phyloP scores from a whole-genome alignment of 2,888 invertebrate species.

The Meteorus colon region DNA sequence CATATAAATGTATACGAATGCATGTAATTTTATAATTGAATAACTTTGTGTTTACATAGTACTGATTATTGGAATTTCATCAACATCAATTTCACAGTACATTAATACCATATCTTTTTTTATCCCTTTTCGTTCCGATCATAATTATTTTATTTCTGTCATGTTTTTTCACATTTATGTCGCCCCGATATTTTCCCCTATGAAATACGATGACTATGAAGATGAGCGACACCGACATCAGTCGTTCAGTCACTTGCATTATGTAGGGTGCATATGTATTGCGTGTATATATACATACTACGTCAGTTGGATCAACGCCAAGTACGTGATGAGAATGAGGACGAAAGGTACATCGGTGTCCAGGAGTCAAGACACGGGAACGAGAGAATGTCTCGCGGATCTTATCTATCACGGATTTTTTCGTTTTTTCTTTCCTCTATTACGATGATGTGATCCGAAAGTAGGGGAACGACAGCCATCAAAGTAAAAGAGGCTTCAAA shows the following conservation, averaged over 20 bases:
- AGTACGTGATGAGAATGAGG: constrained; percentile 58
- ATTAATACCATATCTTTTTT: neutral
- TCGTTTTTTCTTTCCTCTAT: neutral
- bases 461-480: neutral
- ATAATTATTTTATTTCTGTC: neutral
- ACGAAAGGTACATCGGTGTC: constrained; percentile 45
- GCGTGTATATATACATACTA: neutral
- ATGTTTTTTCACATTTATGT: neutral
- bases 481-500: neutral
- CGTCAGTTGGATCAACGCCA: constrained; percentile 54
- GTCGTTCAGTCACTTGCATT: constrained; percentile 22
- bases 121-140: neutral
- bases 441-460: neutral
- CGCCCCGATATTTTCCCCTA: neutral
- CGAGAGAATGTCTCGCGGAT: constrained; percentile 42
- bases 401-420: constrained; percentile 23
- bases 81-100: neutral
- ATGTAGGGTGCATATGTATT: neutral
- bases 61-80: constrained; percentile 5
- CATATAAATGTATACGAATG: neutral
- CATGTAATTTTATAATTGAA: too few species aligned
- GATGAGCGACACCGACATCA: neutral
- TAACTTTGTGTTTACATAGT: neutral
- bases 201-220: neutral
- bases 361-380: neutral